These are phyloP conservation scores for Anneissia japonica DNA, from an alignment of 35 echinoderm and acorn worm genomes.

Conservation along the genomic window DNA sequence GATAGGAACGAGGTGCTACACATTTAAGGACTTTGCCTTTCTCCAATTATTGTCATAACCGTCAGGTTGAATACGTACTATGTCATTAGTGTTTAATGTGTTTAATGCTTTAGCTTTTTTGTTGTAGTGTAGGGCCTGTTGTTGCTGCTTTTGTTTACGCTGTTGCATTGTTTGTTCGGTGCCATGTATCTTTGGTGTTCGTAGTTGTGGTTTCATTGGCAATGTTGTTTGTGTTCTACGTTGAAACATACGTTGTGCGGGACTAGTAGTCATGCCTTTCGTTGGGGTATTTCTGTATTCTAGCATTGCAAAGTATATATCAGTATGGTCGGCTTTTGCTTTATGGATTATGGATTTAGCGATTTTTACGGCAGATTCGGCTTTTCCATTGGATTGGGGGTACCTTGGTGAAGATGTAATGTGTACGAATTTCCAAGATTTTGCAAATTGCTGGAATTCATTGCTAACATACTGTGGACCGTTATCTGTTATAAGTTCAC, in stretches of 20 bases:
- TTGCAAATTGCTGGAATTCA: conserved; percentile 35
- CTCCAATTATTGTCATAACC: neutral
- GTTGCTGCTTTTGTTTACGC: no score
- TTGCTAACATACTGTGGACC: conserved; percentile 12
- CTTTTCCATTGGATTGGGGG: conserved; percentile 61
- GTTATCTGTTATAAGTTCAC: conserved; percentile 40
- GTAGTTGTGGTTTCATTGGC: neutral
- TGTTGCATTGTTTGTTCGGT: neutral
- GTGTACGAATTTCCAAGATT: conserved; percentile 28
- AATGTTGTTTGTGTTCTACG: no score
- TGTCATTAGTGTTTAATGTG: no score
- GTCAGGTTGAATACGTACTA: no score
- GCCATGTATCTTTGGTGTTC: neutral
- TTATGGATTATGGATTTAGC: conserved; percentile 45
- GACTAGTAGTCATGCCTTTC: no score
- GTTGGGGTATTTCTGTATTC: no score
- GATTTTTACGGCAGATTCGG: conserved; percentile 36
- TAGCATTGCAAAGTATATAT: neutral
- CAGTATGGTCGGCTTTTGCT: neutral
- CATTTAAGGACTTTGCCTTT: neutral
- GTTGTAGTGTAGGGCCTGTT: neutral
- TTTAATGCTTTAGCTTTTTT: neutral
- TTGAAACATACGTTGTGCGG: no score
- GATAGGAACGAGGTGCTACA: neutral
- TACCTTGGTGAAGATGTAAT: conserved; percentile 31